Percentiles rank a stretch among this genome's conserved stretches.
Conservation (phyloP, 2,113 vertebrate species). For the Hipposideros armiger region DNA sequence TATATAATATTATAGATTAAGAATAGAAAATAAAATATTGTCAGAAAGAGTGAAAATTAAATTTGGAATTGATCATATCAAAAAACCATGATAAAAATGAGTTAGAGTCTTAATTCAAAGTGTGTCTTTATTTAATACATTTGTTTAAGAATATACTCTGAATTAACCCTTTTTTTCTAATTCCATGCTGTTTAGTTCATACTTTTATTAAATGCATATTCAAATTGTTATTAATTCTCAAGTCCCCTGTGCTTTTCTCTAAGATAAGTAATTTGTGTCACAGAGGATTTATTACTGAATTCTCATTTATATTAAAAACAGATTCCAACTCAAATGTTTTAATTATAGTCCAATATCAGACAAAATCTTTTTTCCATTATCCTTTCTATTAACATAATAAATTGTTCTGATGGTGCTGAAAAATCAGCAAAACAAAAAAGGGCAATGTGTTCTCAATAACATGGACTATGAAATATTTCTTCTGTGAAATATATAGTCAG, state of each 20-base stretch:
- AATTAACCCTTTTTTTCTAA: conserved; percentile 52
- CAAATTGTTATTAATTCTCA: conserved; percentile 67
- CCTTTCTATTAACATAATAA: conserved; percentile 1
- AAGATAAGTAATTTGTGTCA: conserved; percentile 60
- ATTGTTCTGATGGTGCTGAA: not conserved
- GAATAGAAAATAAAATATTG: not conserved
- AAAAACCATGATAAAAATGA: not conserved
- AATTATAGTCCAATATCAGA: conserved; percentile 67
- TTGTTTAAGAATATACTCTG: not conserved
- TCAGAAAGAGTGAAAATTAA: not conserved
- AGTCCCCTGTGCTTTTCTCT: not conserved
- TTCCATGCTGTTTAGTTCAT: not conserved
- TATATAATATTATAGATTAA: not conserved
- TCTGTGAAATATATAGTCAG: not conserved
- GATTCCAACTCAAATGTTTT: conserved; percentile 57
- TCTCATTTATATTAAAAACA: conserved; percentile 61
- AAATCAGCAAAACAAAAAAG: conserved; percentile 5
- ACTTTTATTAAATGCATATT: conserved; percentile 64
- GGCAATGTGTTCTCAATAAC: not conserved
- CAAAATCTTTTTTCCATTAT: conserved; percentile 56
- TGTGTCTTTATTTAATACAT: not conserved
- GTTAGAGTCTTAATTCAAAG: not conserved
- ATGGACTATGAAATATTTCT: not conserved
- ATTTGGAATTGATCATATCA: not conserved
- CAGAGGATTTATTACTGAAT: conserved; percentile 54